A percentile compares a stretch with the other conserved stretches of the same genome.
These are phyloP conservation scores for Steinernema feltiae DNA, from an alignment of 1,140 invertebrate species.

Conservation along the genomic window DNA sequence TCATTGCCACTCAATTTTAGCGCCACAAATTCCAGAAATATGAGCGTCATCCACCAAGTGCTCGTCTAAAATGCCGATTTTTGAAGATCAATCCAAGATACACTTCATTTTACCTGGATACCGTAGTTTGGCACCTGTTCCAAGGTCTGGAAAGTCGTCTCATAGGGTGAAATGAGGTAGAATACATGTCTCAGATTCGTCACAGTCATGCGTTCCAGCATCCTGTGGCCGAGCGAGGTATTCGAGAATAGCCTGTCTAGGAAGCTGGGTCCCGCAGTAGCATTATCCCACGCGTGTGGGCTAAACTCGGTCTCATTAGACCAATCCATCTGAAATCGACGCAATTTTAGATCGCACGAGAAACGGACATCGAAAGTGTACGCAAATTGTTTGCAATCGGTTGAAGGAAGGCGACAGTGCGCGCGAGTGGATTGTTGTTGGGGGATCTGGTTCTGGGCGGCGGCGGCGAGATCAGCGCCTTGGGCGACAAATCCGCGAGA, in stretches of 20 bases:
- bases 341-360: no score
- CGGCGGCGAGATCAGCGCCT: no score
- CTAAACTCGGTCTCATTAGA: not conserved
- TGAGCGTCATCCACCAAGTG: conserved; percentile 53
- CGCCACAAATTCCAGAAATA: conserved; percentile 53
- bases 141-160: conserved; percentile 43
- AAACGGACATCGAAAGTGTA: no score
- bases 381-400: not conserved
- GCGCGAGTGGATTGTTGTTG: no score
- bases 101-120: conserved; percentile 43
- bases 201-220: conserved; percentile 46
- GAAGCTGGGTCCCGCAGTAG: not conserved
- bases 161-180: conserved; percentile 54
- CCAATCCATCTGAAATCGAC: not conserved
- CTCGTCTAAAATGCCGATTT: conserved; percentile 44
- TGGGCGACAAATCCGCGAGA: no score
- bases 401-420: not conserved
- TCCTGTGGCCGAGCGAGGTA: conserved; percentile 49
- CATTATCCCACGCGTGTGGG: not conserved
- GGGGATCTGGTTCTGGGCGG: no score
- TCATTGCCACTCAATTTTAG: conserved; percentile 46
- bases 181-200: conserved; percentile 52
- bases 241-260: conserved; percentile 52
- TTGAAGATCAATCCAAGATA: not conserved
- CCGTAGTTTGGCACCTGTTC: conserved; percentile 57